A percentile compares a stretch with the other conserved stretches of the same genome.
These are phyloP conservation scores for Operophtera brumata DNA, from an alignment of 2,888 invertebrate genomes.

Conservation along the genomic window DNA sequence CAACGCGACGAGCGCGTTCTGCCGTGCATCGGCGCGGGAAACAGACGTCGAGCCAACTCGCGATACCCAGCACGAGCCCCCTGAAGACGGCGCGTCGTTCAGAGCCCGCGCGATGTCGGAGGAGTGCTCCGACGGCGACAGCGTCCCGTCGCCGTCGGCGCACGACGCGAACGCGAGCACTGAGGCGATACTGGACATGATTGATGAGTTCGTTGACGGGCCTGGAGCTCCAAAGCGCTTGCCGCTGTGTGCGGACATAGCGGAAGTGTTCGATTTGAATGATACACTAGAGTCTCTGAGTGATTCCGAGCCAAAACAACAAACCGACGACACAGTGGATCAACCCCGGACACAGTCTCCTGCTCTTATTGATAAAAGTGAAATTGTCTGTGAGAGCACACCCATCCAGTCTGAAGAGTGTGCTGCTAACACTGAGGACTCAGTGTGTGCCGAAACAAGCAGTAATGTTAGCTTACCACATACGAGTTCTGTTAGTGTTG, in stretches of 20 bases:
- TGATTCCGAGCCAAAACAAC: slow-evolving; percentile 26
- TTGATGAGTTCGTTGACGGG: slow-evolving; percentile 76
- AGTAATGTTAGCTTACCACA: slow-evolving; percentile 39
- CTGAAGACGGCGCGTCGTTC: slow-evolving; percentile 57
- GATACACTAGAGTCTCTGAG: slow-evolving; percentile 1
- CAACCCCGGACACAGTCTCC: slow-evolving; percentile 33
- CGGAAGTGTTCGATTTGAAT: slow-evolving; percentile 1
- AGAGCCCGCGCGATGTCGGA: slow-evolving; percentile 70
- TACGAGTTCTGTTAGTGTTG: slow-evolving; percentile 40
- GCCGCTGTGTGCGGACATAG: slow-evolving; percentile 40
- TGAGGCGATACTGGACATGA: slow-evolving; percentile 77
- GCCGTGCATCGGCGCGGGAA: slow-evolving; percentile 80
- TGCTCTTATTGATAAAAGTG: slow-evolving; percentile 42
- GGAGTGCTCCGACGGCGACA: slow-evolving; percentile 72
- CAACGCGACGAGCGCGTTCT: slow-evolving; percentile 77
- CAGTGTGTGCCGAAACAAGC: slow-evolving; percentile 37
- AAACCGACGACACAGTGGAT: slow-evolving; percentile 13
- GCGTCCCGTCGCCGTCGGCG: slow-evolving; percentile 72
- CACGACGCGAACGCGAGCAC: slow-evolving; percentile 75
- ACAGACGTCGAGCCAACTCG: slow-evolving; percentile 69
- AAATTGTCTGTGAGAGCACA: slow-evolving; percentile 35
- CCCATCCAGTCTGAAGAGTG: slow-evolving; percentile 34
- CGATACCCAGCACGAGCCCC: slow-evolving; percentile 59
- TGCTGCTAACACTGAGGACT: slow-evolving; percentile 31
- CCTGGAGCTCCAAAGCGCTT: slow-evolving; percentile 69